Conservation (phyloP, 2,797 vertebrate genomes). For the Lithobates sylvaticus region DNA sequence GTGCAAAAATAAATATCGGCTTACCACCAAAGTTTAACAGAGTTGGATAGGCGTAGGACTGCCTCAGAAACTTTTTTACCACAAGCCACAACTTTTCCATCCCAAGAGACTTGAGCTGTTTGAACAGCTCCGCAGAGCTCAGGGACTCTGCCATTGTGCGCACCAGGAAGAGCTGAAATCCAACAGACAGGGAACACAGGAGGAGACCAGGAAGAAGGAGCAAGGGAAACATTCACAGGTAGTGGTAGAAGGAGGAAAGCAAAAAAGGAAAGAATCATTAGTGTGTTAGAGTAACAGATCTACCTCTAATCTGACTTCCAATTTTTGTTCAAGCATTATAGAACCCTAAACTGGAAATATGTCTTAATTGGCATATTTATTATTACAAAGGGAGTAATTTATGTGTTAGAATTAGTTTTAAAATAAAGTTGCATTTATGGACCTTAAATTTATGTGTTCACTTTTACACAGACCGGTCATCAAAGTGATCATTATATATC, state of each 20-base stretch:
- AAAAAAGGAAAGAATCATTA: conserved; percentile 69
- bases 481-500: no score
- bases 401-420: no score
- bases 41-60: conserved; percentile 83
- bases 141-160: conserved; percentile 85
- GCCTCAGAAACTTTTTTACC: conserved; percentile 85
- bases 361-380: background rate
- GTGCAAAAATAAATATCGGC: conserved; percentile 73
- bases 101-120: conserved; percentile 84
- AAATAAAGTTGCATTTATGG: no score
- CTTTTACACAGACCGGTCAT: background rate
- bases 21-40: conserved; percentile 86
- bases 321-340: background rate
- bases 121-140: conserved; percentile 82
- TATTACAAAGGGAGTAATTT: background rate
- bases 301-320: conserved; percentile 6
- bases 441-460: background rate
- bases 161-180: conserved; percentile 85
- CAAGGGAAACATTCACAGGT: conserved; percentile 51
- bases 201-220: conserved; percentile 51
- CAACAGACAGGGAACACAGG: conserved; percentile 75
- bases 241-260: conserved; percentile 74
- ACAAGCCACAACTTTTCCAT: conserved; percentile 84
- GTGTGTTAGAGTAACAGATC: conserved; percentile 70
- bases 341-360: background rate